phyloP scores from a whole-genome alignment of 2,888 invertebrate species.

The Lepidonotus clava region DNA sequence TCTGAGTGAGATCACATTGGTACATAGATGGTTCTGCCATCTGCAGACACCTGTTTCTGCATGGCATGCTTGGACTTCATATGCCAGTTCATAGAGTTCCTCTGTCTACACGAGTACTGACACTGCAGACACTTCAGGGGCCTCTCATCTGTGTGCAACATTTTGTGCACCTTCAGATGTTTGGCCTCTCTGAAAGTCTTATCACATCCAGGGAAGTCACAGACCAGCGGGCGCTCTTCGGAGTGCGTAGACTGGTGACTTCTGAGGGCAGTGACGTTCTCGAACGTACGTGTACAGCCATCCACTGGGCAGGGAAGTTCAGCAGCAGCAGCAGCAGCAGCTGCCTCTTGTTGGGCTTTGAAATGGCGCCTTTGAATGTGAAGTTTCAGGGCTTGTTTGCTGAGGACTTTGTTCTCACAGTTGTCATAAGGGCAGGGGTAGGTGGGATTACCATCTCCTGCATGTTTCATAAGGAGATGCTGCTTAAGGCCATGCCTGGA shows the following conservation, averaged over 20 bases:
- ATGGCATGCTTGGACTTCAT: conserved; percentile 67
- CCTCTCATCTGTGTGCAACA: conserved; percentile 66
- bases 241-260: conserved; percentile 50
- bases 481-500: conserved; percentile 58
- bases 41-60: conserved; percentile 63
- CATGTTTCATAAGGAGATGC: conserved; percentile 61
- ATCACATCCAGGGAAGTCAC: conserved; percentile 65
- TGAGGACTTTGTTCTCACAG: conserved; percentile 55
- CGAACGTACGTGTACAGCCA: conserved; percentile 47
- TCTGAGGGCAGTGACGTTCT: conserved; percentile 26
- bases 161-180: conserved; percentile 66
- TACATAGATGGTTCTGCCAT: conserved; percentile 65
- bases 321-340: neutral
- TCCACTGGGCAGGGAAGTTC: conserved; percentile 32
- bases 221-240: conserved; percentile 58
- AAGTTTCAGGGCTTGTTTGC: conserved; percentile 55
- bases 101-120: conserved; percentile 65
- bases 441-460: conserved; percentile 57
- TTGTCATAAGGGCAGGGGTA: conserved; percentile 58
- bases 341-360: neutral
- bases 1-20: neutral
- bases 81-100: conserved; percentile 70
- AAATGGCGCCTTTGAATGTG: conserved; percentile 61
- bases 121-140: conserved; percentile 66
- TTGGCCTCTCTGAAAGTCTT: conserved; percentile 65